These are phyloP conservation scores for Burhinus bistriatus DNA, from an alignment of 2,113 vertebrate species.

Conservation along the genomic window DNA sequence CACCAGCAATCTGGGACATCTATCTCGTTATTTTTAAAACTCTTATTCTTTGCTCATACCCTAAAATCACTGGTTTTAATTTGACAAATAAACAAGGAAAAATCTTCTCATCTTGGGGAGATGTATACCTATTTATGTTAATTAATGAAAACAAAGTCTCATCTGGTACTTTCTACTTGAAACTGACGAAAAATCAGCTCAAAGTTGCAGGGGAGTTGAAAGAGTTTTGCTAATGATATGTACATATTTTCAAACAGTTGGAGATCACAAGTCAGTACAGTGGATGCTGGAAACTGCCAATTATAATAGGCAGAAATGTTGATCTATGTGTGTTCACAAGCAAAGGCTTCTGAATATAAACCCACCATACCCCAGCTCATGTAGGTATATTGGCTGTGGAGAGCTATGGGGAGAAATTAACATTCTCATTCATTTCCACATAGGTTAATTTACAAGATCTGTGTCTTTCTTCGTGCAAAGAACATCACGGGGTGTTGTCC, in stretches of 20 bases:
- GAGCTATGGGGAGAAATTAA: neutral
- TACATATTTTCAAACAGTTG: neutral
- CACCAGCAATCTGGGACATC: neutral
- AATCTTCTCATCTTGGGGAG: neutral
- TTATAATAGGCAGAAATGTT: neutral
- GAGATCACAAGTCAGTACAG: neutral
- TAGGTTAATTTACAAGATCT: neutral
- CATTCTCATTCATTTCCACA: neutral
- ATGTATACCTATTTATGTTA: neutral
- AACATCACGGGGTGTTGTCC: neutral
- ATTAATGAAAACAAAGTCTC: slow-evolving; percentile 1
- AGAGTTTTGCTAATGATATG: slow-evolving; percentile 12
- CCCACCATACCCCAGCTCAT: neutral
- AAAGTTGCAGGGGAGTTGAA: neutral
- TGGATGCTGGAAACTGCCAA: neutral
- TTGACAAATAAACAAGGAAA: slow-evolving; percentile 23
- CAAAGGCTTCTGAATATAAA: neutral
- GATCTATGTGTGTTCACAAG: neutral
- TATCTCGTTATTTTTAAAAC: slow-evolving; percentile 27
- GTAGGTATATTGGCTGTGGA: neutral
- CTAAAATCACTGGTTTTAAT: neutral
- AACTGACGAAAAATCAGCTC: neutral
- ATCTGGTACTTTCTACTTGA: neutral
- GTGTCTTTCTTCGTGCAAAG: neutral
- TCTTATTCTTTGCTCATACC: neutral